A percentile compares a stretch with the other conserved stretches of the same genome.
phyloP scores from a whole-genome alignment of 2,888 invertebrate genomes.

The Drosophila affinis region DNA sequence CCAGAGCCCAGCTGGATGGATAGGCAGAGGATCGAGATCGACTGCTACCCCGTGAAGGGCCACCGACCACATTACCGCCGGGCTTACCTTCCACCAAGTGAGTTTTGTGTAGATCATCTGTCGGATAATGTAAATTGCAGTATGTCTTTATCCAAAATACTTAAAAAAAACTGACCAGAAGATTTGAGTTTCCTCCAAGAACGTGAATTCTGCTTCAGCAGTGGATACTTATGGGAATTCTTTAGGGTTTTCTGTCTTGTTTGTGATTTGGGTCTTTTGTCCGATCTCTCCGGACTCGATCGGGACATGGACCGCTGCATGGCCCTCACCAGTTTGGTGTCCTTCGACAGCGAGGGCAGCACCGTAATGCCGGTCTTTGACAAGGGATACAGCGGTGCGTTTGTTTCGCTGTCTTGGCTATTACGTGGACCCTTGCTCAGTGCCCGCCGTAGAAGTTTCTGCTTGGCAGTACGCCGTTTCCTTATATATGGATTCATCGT shows the following conservation, averaged over 20 bases:
- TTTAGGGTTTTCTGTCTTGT: slow-evolving; percentile 3
- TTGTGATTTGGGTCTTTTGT: slow-evolving; percentile 1
- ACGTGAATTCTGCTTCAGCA: background rate
- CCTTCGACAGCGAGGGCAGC: slow-evolving; percentile 11
- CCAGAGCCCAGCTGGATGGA: slow-evolving; percentile 58
- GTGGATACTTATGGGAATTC: background rate
- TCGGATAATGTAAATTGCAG: background rate
- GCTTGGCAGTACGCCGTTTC: slow-evolving; percentile 45
- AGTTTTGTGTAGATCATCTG: background rate
- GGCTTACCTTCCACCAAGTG: slow-evolving; percentile 28
- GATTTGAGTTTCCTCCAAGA: slow-evolving; percentile 9
- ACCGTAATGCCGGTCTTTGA: slow-evolving; percentile 4
- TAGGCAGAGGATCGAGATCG: slow-evolving; percentile 40
- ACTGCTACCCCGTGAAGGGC: slow-evolving; percentile 47
- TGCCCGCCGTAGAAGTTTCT: slow-evolving; percentile 32
- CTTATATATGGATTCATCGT: slow-evolving; percentile 36
- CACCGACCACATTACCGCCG: slow-evolving; percentile 13
- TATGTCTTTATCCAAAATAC: background rate
- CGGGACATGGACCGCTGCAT: slow-evolving; percentile 16
- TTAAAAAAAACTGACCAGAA: slow-evolving; percentile 25
- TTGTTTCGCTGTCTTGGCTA: background rate
- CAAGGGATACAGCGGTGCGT: background rate
- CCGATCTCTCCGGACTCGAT: slow-evolving; percentile 5
- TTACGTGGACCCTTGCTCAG: slow-evolving; percentile 18
- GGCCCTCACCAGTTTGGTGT: slow-evolving; percentile 10